Evolutionary conservation across 2,797 vertebrate species (phyloP).

Genomic region (Melanotaenia nigrans): DNA sequence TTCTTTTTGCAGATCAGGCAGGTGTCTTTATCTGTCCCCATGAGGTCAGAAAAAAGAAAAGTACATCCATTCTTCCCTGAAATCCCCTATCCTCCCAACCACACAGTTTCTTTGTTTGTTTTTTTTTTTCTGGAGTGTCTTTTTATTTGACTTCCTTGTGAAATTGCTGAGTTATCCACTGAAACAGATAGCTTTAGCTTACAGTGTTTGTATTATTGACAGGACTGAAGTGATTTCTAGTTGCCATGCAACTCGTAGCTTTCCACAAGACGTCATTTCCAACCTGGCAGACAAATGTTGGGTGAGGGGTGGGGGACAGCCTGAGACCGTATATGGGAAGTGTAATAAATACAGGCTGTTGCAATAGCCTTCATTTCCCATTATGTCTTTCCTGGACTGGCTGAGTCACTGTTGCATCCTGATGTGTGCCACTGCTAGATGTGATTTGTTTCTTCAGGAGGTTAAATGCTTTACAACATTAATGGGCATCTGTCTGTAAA

Average conservation of each 20-base stretch:
- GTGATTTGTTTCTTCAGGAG: not conserved
- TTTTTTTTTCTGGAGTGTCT: not conserved
- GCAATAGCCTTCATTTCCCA: not conserved
- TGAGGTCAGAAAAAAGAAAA: constrained; percentile 4
- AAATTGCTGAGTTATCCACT: constrained; percentile 20
- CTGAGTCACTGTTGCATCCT: not conserved
- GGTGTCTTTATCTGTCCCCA: not conserved
- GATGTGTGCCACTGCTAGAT: not conserved
- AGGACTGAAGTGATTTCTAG: constrained; percentile 1
- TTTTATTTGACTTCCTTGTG: constrained; percentile 10
- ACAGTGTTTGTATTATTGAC: constrained; percentile 5
- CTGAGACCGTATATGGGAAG: not conserved
- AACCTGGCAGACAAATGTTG: constrained; percentile 1
- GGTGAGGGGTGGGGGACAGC: not conserved
- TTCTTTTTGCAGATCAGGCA: constrained; percentile 3
- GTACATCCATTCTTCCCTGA: not conserved
- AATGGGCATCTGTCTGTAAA: not conserved
- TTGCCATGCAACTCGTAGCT: constrained; percentile 5
- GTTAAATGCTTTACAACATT: not conserved
- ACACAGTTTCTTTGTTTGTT: not conserved
- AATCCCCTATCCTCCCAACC: not conserved
- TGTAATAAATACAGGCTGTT: not conserved
- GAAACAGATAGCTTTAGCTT: constrained; percentile 12
- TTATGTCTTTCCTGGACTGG: not conserved
- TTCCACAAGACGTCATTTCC: constrained; percentile 4